Evolutionary conservation across 2,888 invertebrate species (phyloP).

Genomic region (Cephus nigrinus): DNA sequence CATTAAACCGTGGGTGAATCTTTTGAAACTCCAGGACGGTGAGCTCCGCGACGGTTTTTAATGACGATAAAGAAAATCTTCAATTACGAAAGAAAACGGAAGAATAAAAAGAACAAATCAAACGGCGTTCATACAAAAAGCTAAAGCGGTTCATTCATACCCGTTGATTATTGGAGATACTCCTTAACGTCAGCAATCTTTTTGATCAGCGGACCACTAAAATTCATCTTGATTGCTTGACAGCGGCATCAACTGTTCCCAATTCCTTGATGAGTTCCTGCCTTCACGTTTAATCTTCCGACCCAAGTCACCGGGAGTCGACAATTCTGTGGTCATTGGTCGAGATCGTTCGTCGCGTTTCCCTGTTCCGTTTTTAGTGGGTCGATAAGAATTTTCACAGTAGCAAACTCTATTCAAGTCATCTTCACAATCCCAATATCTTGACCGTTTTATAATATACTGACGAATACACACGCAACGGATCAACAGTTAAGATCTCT

Average conservation of each 20-base stretch:
- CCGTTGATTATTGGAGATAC: not conserved
- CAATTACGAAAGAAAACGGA: not conserved
- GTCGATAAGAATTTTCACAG: not conserved
- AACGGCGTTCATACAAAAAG: not conserved
- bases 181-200: not conserved
- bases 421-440: not conserved
- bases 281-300: not conserved
- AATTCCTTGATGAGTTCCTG: not conserved
- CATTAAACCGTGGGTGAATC: not conserved
- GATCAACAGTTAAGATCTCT: not conserved
- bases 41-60: not conserved
- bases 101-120: not conserved
- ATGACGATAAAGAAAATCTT: not conserved
- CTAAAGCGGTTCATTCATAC: not conserved
- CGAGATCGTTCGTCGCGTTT: not conserved
- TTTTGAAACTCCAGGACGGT: not conserved
- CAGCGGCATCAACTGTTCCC: too few species aligned
- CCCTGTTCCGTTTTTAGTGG: not conserved
- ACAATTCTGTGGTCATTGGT: not conserved
- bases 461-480: not conserved
- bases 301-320: not conserved
- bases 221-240: not conserved
- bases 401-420: not conserved
- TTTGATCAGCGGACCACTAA: not conserved
- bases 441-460: not conserved